These are phyloP conservation scores for Lamellibrachia columna DNA, from an alignment of 2,888 invertebrate species.

Conservation along the genomic window DNA sequence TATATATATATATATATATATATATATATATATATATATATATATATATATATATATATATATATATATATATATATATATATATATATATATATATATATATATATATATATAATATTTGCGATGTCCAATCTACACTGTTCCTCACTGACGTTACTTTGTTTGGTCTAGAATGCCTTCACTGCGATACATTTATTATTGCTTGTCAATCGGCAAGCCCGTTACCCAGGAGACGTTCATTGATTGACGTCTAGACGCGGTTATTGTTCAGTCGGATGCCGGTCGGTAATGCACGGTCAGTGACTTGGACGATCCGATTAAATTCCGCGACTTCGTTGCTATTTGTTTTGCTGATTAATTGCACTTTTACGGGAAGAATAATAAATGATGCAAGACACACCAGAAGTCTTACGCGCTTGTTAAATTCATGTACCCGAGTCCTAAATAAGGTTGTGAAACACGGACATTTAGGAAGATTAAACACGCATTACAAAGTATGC, in stretches of 20 bases:
- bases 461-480: no score
- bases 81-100: not conserved
- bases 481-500: no score
- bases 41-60: not conserved
- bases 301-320: not conserved
- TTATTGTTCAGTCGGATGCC: not conserved
- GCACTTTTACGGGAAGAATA: not conserved
- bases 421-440: not conserved
- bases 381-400: not conserved
- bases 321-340: not conserved
- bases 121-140: no score
- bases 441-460: not conserved
- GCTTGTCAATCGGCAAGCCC: not conserved
- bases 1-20: not conserved
- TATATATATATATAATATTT: not conserved
- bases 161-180: not conserved
- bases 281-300: not conserved
- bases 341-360: not conserved
- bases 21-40: not conserved
- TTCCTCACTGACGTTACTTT: no score
- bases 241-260: not conserved
- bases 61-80: not conserved
- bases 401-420: not conserved
- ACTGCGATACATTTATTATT: not conserved
- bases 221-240: not conserved